These are phyloP conservation scores for Colinus virginianus DNA, from an alignment of 2,113 vertebrate genomes.

Conservation along the genomic window DNA sequence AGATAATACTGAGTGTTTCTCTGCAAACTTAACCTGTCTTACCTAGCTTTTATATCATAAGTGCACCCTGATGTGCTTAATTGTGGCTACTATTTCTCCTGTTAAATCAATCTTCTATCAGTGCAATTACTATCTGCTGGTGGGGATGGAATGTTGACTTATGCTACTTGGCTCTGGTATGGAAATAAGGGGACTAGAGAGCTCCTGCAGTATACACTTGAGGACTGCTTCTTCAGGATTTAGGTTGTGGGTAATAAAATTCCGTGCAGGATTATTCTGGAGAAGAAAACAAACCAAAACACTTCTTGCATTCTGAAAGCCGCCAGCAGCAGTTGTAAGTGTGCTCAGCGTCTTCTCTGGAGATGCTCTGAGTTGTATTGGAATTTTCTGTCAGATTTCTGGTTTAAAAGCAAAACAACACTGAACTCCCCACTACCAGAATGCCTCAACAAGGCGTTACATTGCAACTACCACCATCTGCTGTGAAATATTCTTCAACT, in stretches of 20 bases:
- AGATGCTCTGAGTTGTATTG: not conserved
- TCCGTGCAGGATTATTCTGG: not conserved
- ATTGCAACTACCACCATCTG: not conserved
- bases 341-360: not conserved
- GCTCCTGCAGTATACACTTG: not conserved
- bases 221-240: not conserved
- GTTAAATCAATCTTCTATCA: not conserved
- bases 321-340: not conserved
- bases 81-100: not conserved
- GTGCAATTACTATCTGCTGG: not conserved
- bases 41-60: not conserved
- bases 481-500: not conserved
- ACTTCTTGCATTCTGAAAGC: not conserved
- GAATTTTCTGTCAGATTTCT: not conserved
- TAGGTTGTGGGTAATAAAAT: not conserved
- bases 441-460: not conserved
- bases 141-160: not conserved
- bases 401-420: not conserved
- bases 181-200: not conserved
- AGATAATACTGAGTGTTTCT: not conserved
- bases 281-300: not conserved
- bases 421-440: accelerated
- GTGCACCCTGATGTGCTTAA: not conserved
- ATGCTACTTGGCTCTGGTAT: not conserved
- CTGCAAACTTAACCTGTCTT: accelerated